These are phyloP conservation scores for Cylindroiulus punctatus DNA, from an alignment of 2,888 invertebrate genomes.

Conservation along the genomic window DNA sequence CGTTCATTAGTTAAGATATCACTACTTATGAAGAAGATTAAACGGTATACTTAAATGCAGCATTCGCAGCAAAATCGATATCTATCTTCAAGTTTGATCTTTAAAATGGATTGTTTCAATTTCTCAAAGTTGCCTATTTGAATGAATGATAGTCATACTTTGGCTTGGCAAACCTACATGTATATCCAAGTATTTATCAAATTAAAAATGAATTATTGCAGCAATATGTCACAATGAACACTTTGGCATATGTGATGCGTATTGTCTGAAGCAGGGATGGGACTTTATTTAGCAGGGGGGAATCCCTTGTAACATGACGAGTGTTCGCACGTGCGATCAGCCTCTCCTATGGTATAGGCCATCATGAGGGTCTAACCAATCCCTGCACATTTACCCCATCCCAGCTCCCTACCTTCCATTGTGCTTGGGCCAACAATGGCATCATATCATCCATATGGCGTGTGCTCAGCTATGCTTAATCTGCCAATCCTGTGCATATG, in stretches of 20 bases:
- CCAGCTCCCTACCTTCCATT: constrained; percentile 40
- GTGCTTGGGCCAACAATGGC: constrained; percentile 45
- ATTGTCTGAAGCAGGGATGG: background rate
- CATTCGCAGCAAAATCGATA: too few species aligned
- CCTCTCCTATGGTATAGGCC: background rate
- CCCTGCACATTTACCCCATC: constrained; percentile 6
- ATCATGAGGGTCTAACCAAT: background rate
- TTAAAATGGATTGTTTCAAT: too few species aligned
- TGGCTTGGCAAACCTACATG: too few species aligned
- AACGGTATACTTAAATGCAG: too few species aligned
- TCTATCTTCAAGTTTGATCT: too few species aligned
- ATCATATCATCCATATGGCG: constrained; percentile 51
- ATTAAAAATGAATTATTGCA: too few species aligned
- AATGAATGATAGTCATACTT: too few species aligned
- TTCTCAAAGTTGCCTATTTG: too few species aligned
- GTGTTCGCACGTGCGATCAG: constrained; percentile 32
- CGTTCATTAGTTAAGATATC: background rate
- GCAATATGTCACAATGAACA: background rate
- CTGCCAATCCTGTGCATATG: constrained; percentile 14
- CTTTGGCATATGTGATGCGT: background rate
- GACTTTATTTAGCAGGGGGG: background rate
- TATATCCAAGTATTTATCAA: too few species aligned
- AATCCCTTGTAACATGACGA: background rate
- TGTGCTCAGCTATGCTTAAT: constrained; percentile 46
- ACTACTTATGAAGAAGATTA: too few species aligned